phyloP scores from a whole-genome alignment of 2,888 invertebrate genomes.

The Sminthurides aquaticus region DNA sequence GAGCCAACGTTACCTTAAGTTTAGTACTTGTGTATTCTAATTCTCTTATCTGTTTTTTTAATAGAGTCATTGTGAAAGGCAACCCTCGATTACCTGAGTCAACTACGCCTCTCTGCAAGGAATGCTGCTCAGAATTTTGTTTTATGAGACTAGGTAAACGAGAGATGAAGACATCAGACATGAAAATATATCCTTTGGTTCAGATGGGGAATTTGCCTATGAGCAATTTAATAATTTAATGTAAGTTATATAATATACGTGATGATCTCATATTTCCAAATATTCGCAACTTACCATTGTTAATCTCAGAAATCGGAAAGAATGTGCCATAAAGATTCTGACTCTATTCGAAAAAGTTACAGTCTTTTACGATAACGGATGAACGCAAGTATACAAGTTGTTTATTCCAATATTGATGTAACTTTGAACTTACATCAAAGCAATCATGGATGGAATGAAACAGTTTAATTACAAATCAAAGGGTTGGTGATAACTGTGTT shows the following conservation, averaged over 20 bases:
- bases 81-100: constrained; percentile 18
- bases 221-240: not conserved
- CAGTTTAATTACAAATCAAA: too few species aligned
- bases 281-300: not conserved
- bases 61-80: constrained; percentile 18
- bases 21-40: not conserved
- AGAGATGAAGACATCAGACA: not conserved
- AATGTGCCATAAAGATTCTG: not conserved
- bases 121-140: constrained; percentile 19
- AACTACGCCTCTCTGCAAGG: constrained; percentile 10
- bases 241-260: not conserved
- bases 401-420: too few species aligned
- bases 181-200: constrained; percentile 18
- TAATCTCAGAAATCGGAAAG: not conserved
- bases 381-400: too few species aligned
- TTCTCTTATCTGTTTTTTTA: not conserved
- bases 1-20: too few species aligned
- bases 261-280: not conserved
- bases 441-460: too few species aligned
- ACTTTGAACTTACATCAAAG: too few species aligned
- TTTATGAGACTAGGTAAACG: not conserved
- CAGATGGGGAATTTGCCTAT: constrained; percentile 12
- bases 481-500: too few species aligned
- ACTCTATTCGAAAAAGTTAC: too few species aligned
- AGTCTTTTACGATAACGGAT: too few species aligned